Conservation (phyloP, 2,888 invertebrate species). For the Cremastinae sp. region DNA sequence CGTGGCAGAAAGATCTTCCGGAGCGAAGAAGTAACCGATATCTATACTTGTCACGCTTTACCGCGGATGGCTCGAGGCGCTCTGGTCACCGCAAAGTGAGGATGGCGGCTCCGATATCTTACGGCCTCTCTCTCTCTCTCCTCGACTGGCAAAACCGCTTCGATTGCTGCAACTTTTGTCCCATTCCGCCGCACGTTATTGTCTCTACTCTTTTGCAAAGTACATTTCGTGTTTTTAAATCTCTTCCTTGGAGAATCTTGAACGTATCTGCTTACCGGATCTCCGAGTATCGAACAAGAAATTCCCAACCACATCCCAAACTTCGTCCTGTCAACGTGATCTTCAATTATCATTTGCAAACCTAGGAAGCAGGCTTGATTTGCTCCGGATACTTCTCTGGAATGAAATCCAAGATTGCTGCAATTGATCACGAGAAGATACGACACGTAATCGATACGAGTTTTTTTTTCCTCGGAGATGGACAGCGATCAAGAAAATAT, state of each 20-base stretch:
- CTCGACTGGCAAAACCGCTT: slow-evolving; percentile 7
- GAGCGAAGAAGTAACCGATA: slow-evolving; percentile 59
- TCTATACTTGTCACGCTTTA: slow-evolving; percentile 48
- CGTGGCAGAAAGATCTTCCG: slow-evolving; percentile 69
- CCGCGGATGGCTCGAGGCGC: slow-evolving; percentile 42
- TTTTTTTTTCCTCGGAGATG: neutral
- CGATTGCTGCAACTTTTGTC: slow-evolving; percentile 24
- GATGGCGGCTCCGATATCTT: slow-evolving; percentile 70
- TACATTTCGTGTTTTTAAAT: slow-evolving; percentile 51
- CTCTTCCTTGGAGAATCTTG: slow-evolving; percentile 64
- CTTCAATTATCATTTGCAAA: slow-evolving; percentile 11
- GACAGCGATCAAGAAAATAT: neutral
- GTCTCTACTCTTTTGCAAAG: slow-evolving; percentile 4
- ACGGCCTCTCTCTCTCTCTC: slow-evolving; percentile 50
- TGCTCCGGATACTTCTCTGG: slow-evolving; percentile 14
- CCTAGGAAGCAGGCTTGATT: slow-evolving; percentile 56
- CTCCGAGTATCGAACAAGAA: slow-evolving; percentile 44
- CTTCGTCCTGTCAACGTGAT: slow-evolving; percentile 67
- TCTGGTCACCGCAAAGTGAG: slow-evolving; percentile 31
- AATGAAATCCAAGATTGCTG: neutral
- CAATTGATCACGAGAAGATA: too few relatives aligned
- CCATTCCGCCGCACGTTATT: neutral
- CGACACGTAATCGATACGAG: too few relatives aligned
- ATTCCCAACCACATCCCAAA: slow-evolving; percentile 72
- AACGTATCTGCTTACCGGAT: slow-evolving; percentile 69